A percentile compares a stretch with the other conserved stretches of the same genome.
Evolutionary conservation across 2,888 invertebrate species (phyloP).

Genomic region (Melieria picta): DNA sequence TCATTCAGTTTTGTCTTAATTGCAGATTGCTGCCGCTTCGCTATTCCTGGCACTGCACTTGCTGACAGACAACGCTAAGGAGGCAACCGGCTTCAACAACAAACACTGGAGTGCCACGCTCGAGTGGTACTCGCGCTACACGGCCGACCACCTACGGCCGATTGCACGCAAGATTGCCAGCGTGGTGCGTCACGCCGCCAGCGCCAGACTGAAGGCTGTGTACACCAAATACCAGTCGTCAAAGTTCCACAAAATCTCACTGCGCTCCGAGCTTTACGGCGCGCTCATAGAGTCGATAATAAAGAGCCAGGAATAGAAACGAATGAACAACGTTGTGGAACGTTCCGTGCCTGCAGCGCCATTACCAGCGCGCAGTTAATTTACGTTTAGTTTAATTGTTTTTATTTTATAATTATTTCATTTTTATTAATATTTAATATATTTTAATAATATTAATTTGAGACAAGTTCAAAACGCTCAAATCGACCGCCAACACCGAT

Average conservation of each 20-base stretch:
- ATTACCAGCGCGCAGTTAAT: background rate
- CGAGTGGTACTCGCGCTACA: slow-evolving; percentile 80
- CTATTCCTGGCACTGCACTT: slow-evolving; percentile 61
- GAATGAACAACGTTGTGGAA: too few relatives aligned
- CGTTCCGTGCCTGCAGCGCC: background rate
- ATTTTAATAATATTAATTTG: slow-evolving; percentile 30
- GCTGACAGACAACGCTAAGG: slow-evolving; percentile 55
- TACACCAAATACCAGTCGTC: slow-evolving; percentile 73
- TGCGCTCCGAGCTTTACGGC: slow-evolving; percentile 70
- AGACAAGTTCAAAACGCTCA: background rate
- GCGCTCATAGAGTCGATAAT: slow-evolving; percentile 58
- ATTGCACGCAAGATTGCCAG: slow-evolving; percentile 76
- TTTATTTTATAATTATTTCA: slow-evolving; percentile 29
- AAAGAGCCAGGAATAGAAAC: slow-evolving; percentile 10
- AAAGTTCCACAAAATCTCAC: slow-evolving; percentile 74
- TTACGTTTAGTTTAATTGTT: slow-evolving; percentile 38
- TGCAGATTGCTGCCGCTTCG: slow-evolving; percentile 63
- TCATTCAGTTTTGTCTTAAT: slow-evolving; percentile 1
- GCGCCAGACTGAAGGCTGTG: slow-evolving; percentile 76
- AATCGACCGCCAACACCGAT: background rate
- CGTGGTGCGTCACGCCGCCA: slow-evolving; percentile 75
- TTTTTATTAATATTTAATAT: slow-evolving; percentile 18
- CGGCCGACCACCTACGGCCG: slow-evolving; percentile 74
- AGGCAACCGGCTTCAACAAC: slow-evolving; percentile 53
- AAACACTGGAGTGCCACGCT: slow-evolving; percentile 80